Evolutionary conservation across 2,888 invertebrate species (phyloP).

Genomic region (Homarus gammarus): DNA sequence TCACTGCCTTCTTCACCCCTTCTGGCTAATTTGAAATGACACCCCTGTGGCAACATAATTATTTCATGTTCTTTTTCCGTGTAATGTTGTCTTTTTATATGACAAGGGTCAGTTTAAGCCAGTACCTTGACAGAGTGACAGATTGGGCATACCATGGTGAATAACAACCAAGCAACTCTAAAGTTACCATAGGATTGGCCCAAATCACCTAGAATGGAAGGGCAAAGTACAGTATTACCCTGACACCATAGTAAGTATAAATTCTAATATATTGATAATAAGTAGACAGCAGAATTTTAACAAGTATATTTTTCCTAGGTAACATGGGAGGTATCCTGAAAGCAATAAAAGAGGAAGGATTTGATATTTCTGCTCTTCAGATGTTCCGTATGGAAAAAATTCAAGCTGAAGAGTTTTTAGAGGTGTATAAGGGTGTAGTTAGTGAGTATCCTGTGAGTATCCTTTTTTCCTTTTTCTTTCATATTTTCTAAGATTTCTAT

Average conservation of each 20-base stretch:
- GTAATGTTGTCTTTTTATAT: too few relatives aligned
- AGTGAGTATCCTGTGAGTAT: slow-evolving; percentile 85
- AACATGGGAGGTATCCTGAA: slow-evolving; percentile 63
- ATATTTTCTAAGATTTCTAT: background rate
- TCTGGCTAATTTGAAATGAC: too few relatives aligned
- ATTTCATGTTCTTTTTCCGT: too few relatives aligned
- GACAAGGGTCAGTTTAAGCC: too few relatives aligned
- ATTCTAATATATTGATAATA: background rate
- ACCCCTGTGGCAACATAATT: too few relatives aligned
- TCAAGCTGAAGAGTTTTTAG: slow-evolving; percentile 94
- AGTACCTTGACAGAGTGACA: too few relatives aligned
- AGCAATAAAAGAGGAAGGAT: slow-evolving; percentile 83
- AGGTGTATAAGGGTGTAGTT: slow-evolving; percentile 94
- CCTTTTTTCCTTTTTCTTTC: slow-evolving; percentile 20
- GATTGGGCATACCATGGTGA: background rate
- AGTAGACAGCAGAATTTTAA: background rate
- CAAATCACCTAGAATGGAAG: background rate
- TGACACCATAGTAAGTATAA: background rate
- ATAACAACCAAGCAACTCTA: too few relatives aligned
- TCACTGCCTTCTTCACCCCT: too few relatives aligned
- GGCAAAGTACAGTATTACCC: background rate
- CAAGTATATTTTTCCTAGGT: slow-evolving; percentile 34
- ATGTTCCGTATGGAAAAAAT: slow-evolving; percentile 88
- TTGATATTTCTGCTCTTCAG: slow-evolving; percentile 88
- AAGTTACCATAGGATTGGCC: background rate